phyloP scores from a whole-genome alignment of 2,888 invertebrate species.

The Andrena hattorfiana region DNA sequence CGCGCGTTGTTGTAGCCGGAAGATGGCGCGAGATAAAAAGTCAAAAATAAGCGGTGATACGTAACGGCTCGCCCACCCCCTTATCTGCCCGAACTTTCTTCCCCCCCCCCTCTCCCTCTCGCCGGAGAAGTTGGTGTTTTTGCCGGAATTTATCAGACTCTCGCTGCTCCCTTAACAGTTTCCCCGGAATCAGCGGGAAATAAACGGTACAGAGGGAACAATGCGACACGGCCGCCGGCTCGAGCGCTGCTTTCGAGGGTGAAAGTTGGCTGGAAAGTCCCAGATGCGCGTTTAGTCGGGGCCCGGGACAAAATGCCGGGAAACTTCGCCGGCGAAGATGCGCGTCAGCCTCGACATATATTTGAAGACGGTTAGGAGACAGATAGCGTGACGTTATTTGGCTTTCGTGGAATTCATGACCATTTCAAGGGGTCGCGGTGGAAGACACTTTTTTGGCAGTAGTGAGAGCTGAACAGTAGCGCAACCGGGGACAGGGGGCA shows the following conservation, averaged over 20 bases:
- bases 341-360: neutral
- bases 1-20: constrained; percentile 43
- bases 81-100: constrained; percentile 45
- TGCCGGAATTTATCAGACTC: constrained; percentile 45
- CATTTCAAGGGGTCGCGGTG: no score
- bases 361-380: neutral
- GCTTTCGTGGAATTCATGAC: neutral
- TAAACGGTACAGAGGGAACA: constrained; percentile 25
- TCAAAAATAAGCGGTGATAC: constrained; percentile 56
- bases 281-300: constrained; percentile 23
- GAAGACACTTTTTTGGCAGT: no score
- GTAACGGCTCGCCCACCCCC: constrained; percentile 1
- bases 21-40: constrained; percentile 66
- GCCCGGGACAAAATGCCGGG: constrained; percentile 13
- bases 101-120: neutral
- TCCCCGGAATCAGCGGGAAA: constrained; percentile 29
- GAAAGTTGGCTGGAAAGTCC: constrained; percentile 23
- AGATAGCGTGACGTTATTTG: neutral
- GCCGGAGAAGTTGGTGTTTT: constrained; percentile 33
- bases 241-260: constrained; percentile 11
- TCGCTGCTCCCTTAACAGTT: constrained; percentile 25
- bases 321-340: constrained; percentile 6
- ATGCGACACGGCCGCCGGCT: constrained; percentile 14
- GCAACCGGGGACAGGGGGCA: no score
- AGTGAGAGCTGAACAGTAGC: no score